These are phyloP conservation scores for Scylla paramamosain DNA, from an alignment of 1,140 invertebrate species.

Conservation along the genomic window DNA sequence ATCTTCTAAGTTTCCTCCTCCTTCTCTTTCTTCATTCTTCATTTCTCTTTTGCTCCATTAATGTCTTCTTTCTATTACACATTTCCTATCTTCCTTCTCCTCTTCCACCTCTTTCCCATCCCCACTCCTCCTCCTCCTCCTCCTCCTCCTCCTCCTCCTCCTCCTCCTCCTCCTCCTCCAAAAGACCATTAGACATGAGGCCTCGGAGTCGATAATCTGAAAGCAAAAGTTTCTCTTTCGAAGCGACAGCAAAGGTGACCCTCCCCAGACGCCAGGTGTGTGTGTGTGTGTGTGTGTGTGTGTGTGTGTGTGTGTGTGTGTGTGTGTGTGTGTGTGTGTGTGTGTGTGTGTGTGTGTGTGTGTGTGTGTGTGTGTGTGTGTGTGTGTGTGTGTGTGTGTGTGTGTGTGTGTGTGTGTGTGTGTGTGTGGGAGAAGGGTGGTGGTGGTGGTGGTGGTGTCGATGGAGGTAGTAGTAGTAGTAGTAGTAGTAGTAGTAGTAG, in stretches of 20 bases:
- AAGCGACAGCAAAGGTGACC: too few species aligned
- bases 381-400: slow-evolving; percentile 38
- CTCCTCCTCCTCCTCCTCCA: too few species aligned
- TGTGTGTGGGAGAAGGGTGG: neutral
- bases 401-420: neutral
- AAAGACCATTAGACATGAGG: too few species aligned
- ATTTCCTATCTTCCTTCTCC: neutral
- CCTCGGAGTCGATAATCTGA: too few species aligned
- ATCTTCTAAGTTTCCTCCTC: neutral
- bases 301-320: slow-evolving; percentile 49
- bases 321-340: slow-evolving; percentile 15
- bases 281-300: slow-evolving; percentile 10
- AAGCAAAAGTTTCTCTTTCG: too few species aligned
- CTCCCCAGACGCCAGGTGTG: neutral
- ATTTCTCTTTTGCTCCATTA: too few species aligned
- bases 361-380: neutral
- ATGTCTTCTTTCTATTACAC: too few species aligned
- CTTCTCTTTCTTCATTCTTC: too few species aligned
- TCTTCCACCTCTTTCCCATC: neutral
- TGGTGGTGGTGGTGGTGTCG: too few species aligned
- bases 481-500: slow-evolving; percentile 23
- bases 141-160: too few species aligned
- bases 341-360: neutral
- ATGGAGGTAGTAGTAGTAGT: neutral
- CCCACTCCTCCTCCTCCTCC: neutral